These are phyloP conservation scores for Didymodactylos carnosus DNA, from an alignment of 2,888 invertebrate species.

Conservation along the genomic window DNA sequence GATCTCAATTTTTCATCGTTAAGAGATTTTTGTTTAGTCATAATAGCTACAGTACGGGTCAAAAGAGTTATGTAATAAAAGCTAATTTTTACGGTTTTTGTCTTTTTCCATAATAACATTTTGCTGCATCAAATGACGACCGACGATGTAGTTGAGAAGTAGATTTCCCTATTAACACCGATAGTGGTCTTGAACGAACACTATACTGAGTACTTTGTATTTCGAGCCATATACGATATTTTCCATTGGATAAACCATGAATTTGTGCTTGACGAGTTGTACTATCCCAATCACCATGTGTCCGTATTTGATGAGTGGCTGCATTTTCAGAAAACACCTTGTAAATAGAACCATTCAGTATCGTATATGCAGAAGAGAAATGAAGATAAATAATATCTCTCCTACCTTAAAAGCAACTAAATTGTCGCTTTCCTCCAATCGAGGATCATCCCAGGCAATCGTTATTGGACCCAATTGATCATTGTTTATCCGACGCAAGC, in stretches of 20 bases:
- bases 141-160: too few species aligned
- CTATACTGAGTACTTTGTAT: background rate
- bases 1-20: too few species aligned
- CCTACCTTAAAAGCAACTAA: background rate
- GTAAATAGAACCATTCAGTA: too few species aligned
- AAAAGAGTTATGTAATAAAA: too few species aligned
- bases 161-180: background rate
- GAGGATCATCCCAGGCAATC: background rate
- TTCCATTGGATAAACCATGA: background rate
- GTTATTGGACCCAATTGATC: background rate
- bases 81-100: background rate
- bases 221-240: background rate
- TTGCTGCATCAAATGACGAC: background rate
- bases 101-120: background rate
- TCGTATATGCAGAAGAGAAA: too few species aligned
- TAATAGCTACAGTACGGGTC: too few species aligned
- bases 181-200: background rate
- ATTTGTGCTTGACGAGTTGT: background rate
- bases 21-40: too few species aligned
- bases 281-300: background rate
- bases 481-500: constrained; percentile 18
- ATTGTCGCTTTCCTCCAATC: background rate
- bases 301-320: background rate
- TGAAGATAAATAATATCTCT: background rate
- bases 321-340: background rate